Evolutionary conservation across 1,140 invertebrate genomes (phyloP).

Genomic region (Augochlora pura): DNA sequence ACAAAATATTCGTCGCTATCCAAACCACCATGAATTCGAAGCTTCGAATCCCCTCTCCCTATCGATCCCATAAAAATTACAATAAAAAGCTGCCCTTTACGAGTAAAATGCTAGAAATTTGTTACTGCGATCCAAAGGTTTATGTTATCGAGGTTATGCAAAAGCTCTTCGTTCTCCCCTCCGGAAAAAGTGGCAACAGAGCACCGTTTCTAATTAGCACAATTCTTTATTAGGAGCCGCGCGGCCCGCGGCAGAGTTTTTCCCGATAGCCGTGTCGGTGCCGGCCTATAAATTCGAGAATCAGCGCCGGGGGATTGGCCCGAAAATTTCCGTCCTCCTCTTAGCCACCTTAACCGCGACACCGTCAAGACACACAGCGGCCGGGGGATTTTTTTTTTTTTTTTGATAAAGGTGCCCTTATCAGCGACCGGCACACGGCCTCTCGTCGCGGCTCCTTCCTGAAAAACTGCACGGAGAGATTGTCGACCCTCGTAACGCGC

Average conservation of each 20-base stretch:
- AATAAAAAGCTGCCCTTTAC: too few species aligned
- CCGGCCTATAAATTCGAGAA: conserved; percentile 39
- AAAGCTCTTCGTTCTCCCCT: too few species aligned
- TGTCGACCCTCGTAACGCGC: conserved; percentile 45
- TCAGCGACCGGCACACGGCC: conserved; percentile 36
- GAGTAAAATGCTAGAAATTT: too few species aligned
- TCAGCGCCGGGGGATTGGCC: not conserved
- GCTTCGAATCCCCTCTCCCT: too few species aligned
- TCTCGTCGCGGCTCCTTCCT: conserved; percentile 17
- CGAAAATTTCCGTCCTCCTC: conserved; percentile 15
- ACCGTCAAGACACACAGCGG: not conserved
- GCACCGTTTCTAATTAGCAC: too few species aligned
- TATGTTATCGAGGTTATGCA: too few species aligned
- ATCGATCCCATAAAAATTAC: too few species aligned
- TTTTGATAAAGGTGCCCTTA: conserved; percentile 55
- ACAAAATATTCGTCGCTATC: too few species aligned
- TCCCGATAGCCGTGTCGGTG: conserved; percentile 13
- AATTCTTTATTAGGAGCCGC: too few species aligned
- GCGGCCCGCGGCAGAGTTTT: conserved; percentile 31
- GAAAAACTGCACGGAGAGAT: conserved; percentile 48
- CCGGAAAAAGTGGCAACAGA: too few species aligned
- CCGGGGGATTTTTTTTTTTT: not conserved
- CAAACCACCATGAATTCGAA: too few species aligned
- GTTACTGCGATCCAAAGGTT: too few species aligned
- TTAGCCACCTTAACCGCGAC: not conserved